Base-by-base conservation (phyloP, 2,113 vertebrate genomes). In the Cheilinus undulatus region DNA sequence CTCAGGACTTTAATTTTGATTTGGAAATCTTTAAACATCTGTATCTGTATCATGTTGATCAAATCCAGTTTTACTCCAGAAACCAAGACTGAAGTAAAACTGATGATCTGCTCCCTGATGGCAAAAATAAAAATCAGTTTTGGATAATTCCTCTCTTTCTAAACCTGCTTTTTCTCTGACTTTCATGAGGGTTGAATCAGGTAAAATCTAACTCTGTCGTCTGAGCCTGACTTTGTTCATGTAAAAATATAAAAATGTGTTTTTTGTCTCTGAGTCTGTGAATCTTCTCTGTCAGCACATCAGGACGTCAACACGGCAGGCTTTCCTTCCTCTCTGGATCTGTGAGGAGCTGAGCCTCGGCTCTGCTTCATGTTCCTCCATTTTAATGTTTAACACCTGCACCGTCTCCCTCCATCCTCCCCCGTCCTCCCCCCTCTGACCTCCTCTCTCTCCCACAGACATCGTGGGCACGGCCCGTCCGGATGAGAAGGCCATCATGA, bases 401-500 rank as follows among this genome's bases (percentile, higher is more conserved):
- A 46, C 45, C 70, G 20, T 10, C 34, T 46, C 5, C 19, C 62
- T 58, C 28, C 30, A 19, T n/a, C n/a, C n/a, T n/a, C n/a, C 3
- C 27, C 38, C 58, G 7, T 7, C 14, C 50, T 17, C 58, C 36
- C 58, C 69, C 80, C 52, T n/a, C n/a, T n/a, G 38, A 63, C 81
- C 58, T 65, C 67, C 48, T 54, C 76, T 69, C 67, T 68, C 46
- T 64, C 73, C 65, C 77, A 80, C 95, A 99, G 98, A 99, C 94
- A 99, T 99, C 81, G 97, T 99, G 78, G 97, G 97, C 94, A 99
- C 98, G 6, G 97, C 97, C 89, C 97, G 98, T 75, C 98, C 98
- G 9, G 98, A 99, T 78, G 97, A 99, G 93, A 99, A 99, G 89
- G 97, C 97, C 91, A 99, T 99, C 95, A 99, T 99, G 98, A 99